Evolutionary conservation across 2,797 vertebrate species (phyloP), one percentile per base, ranked within the genome.

Genomic region (Triplophysa bombifrons): DNA sequence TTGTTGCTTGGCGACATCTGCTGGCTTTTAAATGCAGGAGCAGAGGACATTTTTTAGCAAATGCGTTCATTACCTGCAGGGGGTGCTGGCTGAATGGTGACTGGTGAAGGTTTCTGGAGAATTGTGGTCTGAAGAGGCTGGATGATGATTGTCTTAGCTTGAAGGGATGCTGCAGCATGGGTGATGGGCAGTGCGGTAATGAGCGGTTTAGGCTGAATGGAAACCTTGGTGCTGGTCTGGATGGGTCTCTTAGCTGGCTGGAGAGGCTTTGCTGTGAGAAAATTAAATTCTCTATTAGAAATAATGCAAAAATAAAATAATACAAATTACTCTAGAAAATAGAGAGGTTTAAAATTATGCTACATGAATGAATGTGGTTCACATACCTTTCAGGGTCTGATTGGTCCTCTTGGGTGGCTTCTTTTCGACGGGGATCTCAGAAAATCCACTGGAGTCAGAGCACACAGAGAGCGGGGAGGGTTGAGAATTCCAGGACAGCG

Each of bases 141-240:
- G 83, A 99, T 93, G 89, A 99, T 94, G 86, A 98, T 96, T 53
- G 96, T 93, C 90, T 98, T 98, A 13, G 95, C 83, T 80, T 95
- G 94, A 80, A 96, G 88, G 0, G 92, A 82, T 55, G 94, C 71
- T 55, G 90, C 85, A 13, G 92, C 64, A 53, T 90, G 93, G 84
- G 94, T 60, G 85, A 96, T 88, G 34, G 95, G 93, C 82, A 96
- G 83, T 20, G 95, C 92, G 73, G 95, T 95, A 81, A 98, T 92
- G 80, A 96, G 87, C 0, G 94, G 95, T 86, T 94, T 96, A 48
- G 95, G 97, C 67, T 98, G 96, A 91, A 98, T 94, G 65, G 92
- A 94, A 86, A 96, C 91, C 86, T 94, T 97, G 4, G 94, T 92
- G 11, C 78, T 90, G 13, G 90, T 82, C 83, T 93, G 94, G 86